These are phyloP conservation scores for Hypselothyrea guttata DNA, from an alignment of 2,888 invertebrate species.

Conservation along the genomic window DNA sequence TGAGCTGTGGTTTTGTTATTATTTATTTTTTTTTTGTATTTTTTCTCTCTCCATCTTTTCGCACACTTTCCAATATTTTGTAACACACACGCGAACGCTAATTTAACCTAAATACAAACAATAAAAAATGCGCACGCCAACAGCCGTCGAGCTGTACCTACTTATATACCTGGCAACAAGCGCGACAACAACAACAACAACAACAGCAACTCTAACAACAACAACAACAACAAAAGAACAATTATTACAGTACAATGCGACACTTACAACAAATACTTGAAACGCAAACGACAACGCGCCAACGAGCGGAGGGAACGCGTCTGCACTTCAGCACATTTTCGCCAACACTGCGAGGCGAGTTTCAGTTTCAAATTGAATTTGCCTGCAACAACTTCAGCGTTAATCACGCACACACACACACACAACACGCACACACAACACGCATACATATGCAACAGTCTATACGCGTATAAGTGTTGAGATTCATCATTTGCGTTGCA, in stretches of 20 bases:
- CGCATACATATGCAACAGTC: neutral
- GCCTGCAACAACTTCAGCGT: slow-evolving; percentile 43
- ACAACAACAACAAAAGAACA: neutral
- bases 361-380: slow-evolving; percentile 50
- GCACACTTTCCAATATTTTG: slow-evolving; percentile 77
- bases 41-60: slow-evolving; percentile 62
- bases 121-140: slow-evolving; percentile 52
- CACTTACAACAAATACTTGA: slow-evolving; percentile 52
- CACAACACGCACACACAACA: slow-evolving; percentile 1
- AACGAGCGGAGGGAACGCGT: slow-evolving; percentile 56
- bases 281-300: slow-evolving; percentile 49
- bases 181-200: slow-evolving; percentile 24
- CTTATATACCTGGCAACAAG: slow-evolving; percentile 47
- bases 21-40: slow-evolving; percentile 30
- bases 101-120: slow-evolving; percentile 73
- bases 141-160: neutral
- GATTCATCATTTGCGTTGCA: slow-evolving; percentile 25
- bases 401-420: slow-evolving; percentile 14
- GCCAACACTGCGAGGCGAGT: slow-evolving; percentile 67
- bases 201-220: slow-evolving; percentile 12
- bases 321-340: slow-evolving; percentile 74
- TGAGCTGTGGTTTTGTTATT: slow-evolving; percentile 10
- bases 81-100: slow-evolving; percentile 74
- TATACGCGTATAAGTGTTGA: neutral
- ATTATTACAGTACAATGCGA: slow-evolving; percentile 5